Conservation (phyloP, 2,888 invertebrate genomes). For the Tillus elongatus region DNA sequence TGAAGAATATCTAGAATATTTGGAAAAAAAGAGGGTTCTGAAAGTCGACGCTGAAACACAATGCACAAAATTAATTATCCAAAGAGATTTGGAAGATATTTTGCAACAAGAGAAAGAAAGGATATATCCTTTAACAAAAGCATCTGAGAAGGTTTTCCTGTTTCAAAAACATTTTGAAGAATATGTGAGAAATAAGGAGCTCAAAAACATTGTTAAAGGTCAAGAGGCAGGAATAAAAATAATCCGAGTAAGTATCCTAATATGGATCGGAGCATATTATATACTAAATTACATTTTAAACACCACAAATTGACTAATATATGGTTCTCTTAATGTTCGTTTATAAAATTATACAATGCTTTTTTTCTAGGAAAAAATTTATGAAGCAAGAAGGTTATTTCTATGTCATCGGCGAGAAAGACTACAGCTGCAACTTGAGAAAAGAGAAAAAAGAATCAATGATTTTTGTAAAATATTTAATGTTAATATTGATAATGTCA, state of each 20-base stretch:
- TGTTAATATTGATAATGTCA: no score
- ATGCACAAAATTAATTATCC: background rate
- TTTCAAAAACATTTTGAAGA: background rate
- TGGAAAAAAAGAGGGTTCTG: background rate
- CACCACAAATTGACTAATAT: slow-evolving; percentile 1
- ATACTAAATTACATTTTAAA: background rate
- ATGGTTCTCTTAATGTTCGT: no score
- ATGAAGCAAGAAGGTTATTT: background rate
- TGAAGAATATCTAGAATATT: background rate
- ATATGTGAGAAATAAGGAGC: background rate
- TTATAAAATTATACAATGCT: no score
- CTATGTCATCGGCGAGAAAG: background rate
- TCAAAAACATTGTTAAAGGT: background rate
- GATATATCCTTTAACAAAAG: background rate
- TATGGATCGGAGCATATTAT: no score
- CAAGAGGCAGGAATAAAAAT: background rate
- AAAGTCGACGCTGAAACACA: background rate
- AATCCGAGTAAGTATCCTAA: no score
- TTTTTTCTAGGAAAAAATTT: slow-evolving; percentile 1
- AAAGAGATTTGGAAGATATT: no score
- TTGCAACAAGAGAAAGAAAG: no score
- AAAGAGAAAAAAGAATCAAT: background rate
- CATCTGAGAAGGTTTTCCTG: background rate
- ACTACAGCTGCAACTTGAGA: background rate
- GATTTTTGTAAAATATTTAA: background rate